Percentiles rank a stretch among this genome's conserved stretches.
phyloP scores from a whole-genome alignment of 1,140 invertebrate species.

The Drosophila miranda region DNA sequence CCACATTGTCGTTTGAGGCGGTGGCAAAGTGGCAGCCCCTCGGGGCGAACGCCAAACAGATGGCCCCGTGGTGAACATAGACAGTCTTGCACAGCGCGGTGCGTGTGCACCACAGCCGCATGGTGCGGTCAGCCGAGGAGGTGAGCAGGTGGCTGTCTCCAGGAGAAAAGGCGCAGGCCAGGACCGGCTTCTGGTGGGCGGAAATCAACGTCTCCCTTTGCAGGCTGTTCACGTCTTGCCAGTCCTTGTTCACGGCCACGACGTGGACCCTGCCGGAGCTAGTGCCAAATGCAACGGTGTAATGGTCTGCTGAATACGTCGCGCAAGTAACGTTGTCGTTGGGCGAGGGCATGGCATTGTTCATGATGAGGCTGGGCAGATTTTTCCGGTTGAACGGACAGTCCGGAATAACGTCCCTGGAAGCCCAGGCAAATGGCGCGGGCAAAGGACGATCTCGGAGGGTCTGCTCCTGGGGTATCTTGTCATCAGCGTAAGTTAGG shows the following conservation, averaged over 20 bases:
- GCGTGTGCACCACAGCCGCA: slow-evolving; percentile 57
- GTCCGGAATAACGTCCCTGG: no score
- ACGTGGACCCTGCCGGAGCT: no score
- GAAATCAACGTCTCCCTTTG: not conserved
- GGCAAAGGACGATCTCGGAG: no score
- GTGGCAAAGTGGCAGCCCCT: slow-evolving; percentile 55
- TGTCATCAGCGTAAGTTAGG: no score
- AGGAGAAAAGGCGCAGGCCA: slow-evolving; percentile 36
- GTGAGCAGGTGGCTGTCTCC: slow-evolving; percentile 48
- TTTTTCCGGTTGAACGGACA: no score
- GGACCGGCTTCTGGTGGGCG: slow-evolving; percentile 48
- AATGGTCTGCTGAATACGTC: no score
- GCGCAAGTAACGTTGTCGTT: no score
- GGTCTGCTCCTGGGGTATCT: no score
- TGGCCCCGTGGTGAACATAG: slow-evolving; percentile 36
- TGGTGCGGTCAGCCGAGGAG: slow-evolving; percentile 43
- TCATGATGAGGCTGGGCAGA: no score
- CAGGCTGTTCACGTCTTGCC: slow-evolving; percentile 9
- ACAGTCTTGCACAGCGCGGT: slow-evolving; percentile 55
- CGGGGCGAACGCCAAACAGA: slow-evolving; percentile 47
- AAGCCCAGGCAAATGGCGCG: no score
- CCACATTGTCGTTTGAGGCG: slow-evolving; percentile 46
- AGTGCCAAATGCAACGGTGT: slow-evolving; percentile 3
- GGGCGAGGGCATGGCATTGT: no score
- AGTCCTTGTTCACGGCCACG: not conserved